phyloP scores from a whole-genome alignment of 1,140 invertebrate species.

The Bilobella aurantiaca region DNA sequence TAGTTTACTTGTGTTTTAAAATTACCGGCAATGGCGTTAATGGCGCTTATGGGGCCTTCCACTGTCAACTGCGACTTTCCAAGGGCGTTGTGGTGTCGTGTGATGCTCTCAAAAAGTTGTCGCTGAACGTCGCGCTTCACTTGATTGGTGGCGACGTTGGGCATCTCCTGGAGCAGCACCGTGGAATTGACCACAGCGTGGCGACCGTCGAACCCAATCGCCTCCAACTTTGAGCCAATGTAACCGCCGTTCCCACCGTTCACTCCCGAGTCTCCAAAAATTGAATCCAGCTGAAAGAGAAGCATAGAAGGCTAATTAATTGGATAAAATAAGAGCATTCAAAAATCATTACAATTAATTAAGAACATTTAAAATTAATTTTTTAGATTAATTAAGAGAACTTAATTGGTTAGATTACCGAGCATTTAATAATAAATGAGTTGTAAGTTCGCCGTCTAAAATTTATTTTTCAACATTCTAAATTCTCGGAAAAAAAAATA shows the following conservation, averaged over 20 bases:
- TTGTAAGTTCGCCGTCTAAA: no score
- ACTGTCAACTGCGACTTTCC: conserved; percentile 74
- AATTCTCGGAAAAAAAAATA: no score
- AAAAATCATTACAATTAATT: neutral
- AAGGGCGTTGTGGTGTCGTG: conserved; percentile 69
- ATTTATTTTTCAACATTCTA: no score
- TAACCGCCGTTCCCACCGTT: conserved; percentile 73
- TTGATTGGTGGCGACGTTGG: conserved; percentile 46
- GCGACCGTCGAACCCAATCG: conserved; percentile 50
- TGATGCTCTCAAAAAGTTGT: conserved; percentile 71
- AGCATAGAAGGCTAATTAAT: conserved; percentile 14
- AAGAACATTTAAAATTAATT: no score
- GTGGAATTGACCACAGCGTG: conserved; percentile 71
- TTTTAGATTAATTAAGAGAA: no score
- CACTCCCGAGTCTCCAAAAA: no score
- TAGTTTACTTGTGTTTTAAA: neutral
- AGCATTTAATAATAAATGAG: no score
- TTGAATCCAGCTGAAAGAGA: conserved; percentile 62
- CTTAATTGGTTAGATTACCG: no score
- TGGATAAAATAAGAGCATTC: neutral
- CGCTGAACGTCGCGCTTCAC: conserved; percentile 65
- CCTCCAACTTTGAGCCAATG: conserved; percentile 64
- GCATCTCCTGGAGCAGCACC: conserved; percentile 62
- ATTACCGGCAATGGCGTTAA: conserved; percentile 56
- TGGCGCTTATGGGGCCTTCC: conserved; percentile 61